These are phyloP conservation scores for Spermophilus dauricus DNA, from an alignment of 2,113 vertebrate species.

Conservation along the genomic window DNA sequence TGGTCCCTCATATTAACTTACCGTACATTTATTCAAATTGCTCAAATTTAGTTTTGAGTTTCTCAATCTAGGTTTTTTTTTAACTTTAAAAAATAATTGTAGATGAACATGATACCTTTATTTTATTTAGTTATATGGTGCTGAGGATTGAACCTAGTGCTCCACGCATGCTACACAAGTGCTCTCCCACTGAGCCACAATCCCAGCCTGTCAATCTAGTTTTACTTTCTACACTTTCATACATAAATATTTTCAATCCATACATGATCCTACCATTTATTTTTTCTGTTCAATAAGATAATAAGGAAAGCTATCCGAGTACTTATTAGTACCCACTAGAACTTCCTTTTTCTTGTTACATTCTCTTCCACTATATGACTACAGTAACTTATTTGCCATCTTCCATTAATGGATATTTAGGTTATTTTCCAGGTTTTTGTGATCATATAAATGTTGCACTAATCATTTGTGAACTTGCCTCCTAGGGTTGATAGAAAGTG, in stretches of 20 bases:
- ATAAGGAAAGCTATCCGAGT: background rate
- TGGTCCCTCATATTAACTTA: background rate
- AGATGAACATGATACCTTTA: too few relatives aligned
- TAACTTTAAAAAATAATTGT: too few relatives aligned
- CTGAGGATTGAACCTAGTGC: too few relatives aligned
- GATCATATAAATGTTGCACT: background rate
- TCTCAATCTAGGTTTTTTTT: background rate
- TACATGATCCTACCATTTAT: background rate
- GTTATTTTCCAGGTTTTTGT: background rate
- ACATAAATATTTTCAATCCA: background rate
- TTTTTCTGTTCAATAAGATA: background rate
- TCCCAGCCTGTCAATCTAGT: background rate
- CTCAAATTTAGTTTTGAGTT: background rate
- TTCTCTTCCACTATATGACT: background rate
- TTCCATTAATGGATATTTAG: background rate
- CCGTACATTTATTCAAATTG: background rate
- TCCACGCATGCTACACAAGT: too few relatives aligned
- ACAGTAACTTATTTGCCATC: background rate
- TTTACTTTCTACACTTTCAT: constrained; percentile 32
- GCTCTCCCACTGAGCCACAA: too few relatives aligned
- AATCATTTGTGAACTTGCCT: background rate
- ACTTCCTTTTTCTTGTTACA: background rate
- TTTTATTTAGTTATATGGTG: too few relatives aligned
- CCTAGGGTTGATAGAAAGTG: background rate
- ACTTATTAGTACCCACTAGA: background rate